Evolutionary conservation across 2,113 vertebrate genomes (phyloP), one percentile per base, ranked within the genome.

Genomic region (Embiotoca jacksoni): DNA sequence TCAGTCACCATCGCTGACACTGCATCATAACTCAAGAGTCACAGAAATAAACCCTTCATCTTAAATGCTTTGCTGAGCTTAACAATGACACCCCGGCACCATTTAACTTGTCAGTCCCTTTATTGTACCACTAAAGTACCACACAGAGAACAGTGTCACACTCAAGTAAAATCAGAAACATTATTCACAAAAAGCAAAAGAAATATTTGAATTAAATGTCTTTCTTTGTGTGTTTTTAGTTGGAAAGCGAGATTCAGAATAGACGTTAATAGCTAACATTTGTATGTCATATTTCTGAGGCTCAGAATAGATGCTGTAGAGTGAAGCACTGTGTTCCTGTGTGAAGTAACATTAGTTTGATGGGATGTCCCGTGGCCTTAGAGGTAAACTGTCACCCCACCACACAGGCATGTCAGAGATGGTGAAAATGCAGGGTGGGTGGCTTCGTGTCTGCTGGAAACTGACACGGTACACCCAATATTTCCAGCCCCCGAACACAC

Each of bases 341-440:
- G 66, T 72, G 81, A 59, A 32, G 74, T 81, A 71, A 87, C 13
- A 33, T 79, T 50, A 72, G 69, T 79, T 49, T 50, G 54, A 58
- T 4, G 11, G 69, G 72, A 81, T 68, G 72, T 69, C 46, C n/a
- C 0, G 6, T 56, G 83, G 66, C 87, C 69, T 90, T 84, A 86
- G 64, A 80, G 61, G 59, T 77, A 47, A 81, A 67, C 83, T 85
- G 55, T 61, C 37, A 77, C 64, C 36, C 31, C 80, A 84, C 31
- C 39, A 72, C 63, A 79, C 15, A 65, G 63, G 72, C 75, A 84
- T 87, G 69, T 62, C 46, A 83, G 57, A 63, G 65, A 89, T 90
- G 83, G 60, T 3, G 13, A 80, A 78, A 80, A 88, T 89, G 60
- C 72, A 78, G 13, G 50, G 58, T 53, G 1, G 65, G 78, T 70